A percentile compares a stretch with the other conserved stretches of the same genome.
These are phyloP conservation scores for Antigone vipio DNA, from an alignment of 2,113 vertebrate species.

Conservation along the genomic window DNA sequence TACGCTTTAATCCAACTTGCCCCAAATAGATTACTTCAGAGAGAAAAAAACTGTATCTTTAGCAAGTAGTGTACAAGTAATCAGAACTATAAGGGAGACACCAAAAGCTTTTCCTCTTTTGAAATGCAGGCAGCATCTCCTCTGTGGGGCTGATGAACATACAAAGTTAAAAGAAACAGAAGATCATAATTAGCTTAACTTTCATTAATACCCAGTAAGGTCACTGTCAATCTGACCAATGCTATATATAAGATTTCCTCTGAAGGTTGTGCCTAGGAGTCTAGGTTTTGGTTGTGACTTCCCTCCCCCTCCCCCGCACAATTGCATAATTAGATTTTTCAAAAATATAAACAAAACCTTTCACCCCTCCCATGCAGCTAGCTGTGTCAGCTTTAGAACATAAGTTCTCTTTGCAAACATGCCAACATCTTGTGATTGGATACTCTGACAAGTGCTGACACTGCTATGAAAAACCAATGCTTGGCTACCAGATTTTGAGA, in stretches of 20 bases:
- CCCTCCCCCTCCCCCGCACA: not conserved
- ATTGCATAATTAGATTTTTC: slow-evolving; percentile 21
- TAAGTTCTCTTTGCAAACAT: not conserved
- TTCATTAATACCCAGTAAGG: not conserved
- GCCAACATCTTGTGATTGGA: not conserved
- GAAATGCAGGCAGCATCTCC: not conserved
- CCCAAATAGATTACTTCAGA: not conserved
- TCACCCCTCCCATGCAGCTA: not conserved
- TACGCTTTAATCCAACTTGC: not conserved
- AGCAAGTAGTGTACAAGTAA: not conserved
- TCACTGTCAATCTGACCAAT: not conserved
- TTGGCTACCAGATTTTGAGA: not conserved
- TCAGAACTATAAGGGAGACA: not conserved
- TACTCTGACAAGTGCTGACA: slow-evolving; percentile 26
- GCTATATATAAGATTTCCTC: not conserved
- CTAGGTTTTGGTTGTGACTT: not conserved
- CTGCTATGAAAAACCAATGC: not conserved
- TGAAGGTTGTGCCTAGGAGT: not conserved
- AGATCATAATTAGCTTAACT: not conserved
- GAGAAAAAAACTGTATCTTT: not conserved
- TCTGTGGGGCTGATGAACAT: not conserved
- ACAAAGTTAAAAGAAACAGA: not conserved
- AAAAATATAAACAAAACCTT: slow-evolving; percentile 27
- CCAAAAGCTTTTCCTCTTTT: not conserved
- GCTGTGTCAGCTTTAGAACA: slow-evolving; percentile 43